Conservation (phyloP, 2,888 invertebrate genomes). For the Drosophila mulleri region DNA sequence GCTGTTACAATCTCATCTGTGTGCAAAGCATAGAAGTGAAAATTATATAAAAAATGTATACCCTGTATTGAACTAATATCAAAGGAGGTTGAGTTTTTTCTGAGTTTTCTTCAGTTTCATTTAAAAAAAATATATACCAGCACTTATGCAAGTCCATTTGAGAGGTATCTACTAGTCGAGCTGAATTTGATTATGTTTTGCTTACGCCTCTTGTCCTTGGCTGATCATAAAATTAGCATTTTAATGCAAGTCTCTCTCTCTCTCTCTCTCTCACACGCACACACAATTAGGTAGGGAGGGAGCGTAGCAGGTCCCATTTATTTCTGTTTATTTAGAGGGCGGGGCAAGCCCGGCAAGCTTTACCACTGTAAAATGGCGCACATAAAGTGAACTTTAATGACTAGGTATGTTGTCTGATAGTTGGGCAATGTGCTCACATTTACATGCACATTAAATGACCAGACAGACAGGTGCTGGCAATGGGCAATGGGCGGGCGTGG, state of each 20-base stretch:
- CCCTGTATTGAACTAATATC: neutral
- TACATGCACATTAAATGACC: constrained; percentile 76
- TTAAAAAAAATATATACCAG: neutral
- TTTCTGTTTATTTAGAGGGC: constrained; percentile 33
- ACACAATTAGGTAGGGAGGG: constrained; percentile 50
- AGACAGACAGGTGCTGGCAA: constrained; percentile 19
- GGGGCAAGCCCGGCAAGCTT: constrained; percentile 4
- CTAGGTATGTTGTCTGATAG: constrained; percentile 52
- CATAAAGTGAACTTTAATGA: constrained; percentile 78
- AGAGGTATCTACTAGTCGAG: constrained; percentile 27
- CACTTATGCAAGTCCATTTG: no score
- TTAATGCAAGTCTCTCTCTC: constrained; percentile 60
- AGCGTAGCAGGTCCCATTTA: constrained; percentile 22
- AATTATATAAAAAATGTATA: constrained; percentile 40
- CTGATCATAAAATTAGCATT: constrained; percentile 77
- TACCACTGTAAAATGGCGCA: constrained; percentile 56
- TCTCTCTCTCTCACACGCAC: constrained; percentile 24
- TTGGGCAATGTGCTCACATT: constrained; percentile 55
- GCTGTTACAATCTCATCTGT: constrained; percentile 49
- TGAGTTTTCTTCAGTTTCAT: no score
- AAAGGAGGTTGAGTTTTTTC: neutral
- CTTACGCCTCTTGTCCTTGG: constrained; percentile 28
- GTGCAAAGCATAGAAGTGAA: constrained; percentile 16
- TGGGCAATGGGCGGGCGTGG: neutral
- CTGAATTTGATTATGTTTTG: rapidly evolving